phyloP scores from a whole-genome alignment of 92 coral and sea anemone genomes.

The Porites evermanni region DNA sequence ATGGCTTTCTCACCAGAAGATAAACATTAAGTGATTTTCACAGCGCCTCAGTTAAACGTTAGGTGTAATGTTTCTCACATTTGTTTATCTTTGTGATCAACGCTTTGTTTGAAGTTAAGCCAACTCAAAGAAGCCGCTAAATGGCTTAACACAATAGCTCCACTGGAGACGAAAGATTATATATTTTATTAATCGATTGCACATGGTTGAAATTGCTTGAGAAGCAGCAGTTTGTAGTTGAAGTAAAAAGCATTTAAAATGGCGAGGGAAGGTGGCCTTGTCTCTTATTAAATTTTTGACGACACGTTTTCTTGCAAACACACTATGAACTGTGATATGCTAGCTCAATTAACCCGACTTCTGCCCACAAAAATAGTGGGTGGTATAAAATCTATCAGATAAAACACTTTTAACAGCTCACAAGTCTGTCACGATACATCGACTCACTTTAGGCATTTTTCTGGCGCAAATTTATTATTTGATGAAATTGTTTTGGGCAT shows the following conservation, averaged over 20 bases:
- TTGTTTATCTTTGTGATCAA: slow-evolving; percentile 64
- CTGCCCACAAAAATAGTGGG: slow-evolving; percentile 1
- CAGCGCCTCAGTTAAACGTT: slow-evolving; percentile 31
- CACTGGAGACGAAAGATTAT: slow-evolving; percentile 43
- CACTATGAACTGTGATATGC: slow-evolving; percentile 16
- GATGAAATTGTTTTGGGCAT: too few relatives aligned
- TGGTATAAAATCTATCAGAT: slow-evolving; percentile 6
- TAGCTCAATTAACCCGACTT: slow-evolving; percentile 17
- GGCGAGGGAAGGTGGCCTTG: neutral
- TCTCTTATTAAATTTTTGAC: slow-evolving; percentile 7
- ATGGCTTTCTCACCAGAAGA: slow-evolving; percentile 29
- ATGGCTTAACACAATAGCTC: slow-evolving; percentile 55
- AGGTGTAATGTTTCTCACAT: slow-evolving; percentile 44
- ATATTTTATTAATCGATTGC: slow-evolving; percentile 44
- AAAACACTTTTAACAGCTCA: slow-evolving; percentile 17
- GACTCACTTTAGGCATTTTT: neutral
- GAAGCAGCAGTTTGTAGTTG: neutral
- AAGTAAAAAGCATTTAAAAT: neutral
- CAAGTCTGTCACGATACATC: neutral
- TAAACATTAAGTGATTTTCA: slow-evolving; percentile 57
- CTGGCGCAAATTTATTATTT: too few relatives aligned
- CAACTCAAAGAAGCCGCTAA: slow-evolving; percentile 75
- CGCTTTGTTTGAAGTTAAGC: slow-evolving; percentile 55
- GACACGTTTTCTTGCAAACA: neutral
- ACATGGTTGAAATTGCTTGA: slow-evolving; percentile 11